phyloP scores from a whole-genome alignment of 2,888 invertebrate species.

The Sphaerophoria taeniata region DNA sequence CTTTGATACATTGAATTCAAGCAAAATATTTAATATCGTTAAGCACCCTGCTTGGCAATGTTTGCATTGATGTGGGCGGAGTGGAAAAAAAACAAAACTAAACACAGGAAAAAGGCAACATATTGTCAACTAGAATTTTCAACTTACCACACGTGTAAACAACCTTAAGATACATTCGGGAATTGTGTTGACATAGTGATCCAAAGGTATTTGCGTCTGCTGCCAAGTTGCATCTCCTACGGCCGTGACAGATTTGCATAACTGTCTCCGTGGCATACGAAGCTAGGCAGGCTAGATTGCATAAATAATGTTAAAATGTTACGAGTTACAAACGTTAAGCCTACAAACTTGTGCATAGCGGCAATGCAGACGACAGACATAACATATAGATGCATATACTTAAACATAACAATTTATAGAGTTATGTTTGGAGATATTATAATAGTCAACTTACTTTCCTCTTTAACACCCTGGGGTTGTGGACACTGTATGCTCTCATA shows the following conservation, averaged over 20 bases:
- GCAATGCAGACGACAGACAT: too few species aligned
- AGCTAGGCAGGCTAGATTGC: constrained; percentile 91
- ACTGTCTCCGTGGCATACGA: constrained; percentile 95
- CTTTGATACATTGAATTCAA: background rate
- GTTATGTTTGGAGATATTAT: constrained; percentile 40
- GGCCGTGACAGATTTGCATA: constrained; percentile 94
- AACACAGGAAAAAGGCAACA: background rate
- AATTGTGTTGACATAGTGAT: constrained; percentile 91
- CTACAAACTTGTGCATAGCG: background rate
- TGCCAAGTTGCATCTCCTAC: constrained; percentile 90
- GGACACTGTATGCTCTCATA: constrained; percentile 95
- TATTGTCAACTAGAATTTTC: constrained; percentile 44
- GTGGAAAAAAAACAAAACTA: constrained; percentile 14
- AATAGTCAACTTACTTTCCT: constrained; percentile 89
- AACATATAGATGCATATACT: background rate
- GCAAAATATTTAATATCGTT: background rate
- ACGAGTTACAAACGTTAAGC: background rate
- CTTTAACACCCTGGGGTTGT: constrained; percentile 92
- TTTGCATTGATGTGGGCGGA: constrained; percentile 20
- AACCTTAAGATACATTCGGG: constrained; percentile 93
- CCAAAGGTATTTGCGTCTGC: constrained; percentile 94
- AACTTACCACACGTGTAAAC: constrained; percentile 94
- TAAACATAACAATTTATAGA: constrained; percentile 52
- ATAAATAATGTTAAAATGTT: constrained; percentile 37
- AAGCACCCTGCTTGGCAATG: constrained; percentile 17